Conservation (phyloP, 2,797 vertebrate species). For the Distichodus sexfasciatus region DNA sequence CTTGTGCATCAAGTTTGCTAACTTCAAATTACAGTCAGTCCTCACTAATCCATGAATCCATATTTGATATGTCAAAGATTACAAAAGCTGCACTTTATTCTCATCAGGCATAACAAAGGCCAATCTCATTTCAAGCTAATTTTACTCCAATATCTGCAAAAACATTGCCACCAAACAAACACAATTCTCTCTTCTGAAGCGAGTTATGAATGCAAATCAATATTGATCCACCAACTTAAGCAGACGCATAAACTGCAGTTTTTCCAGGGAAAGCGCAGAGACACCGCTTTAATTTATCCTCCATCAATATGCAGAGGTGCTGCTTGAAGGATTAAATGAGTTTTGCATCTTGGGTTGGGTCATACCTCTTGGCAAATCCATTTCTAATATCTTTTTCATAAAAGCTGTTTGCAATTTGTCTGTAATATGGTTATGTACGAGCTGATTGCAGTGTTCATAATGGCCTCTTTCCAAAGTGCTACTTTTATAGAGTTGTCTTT, state of each 20-base stretch:
- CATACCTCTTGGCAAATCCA: too few relatives aligned
- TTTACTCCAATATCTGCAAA: background rate
- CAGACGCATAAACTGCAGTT: background rate
- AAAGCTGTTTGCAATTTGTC: background rate
- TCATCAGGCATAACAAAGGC: background rate
- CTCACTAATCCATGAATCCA: background rate
- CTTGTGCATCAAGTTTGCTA: too few relatives aligned
- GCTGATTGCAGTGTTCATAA: too few relatives aligned
- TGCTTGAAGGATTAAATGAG: background rate
- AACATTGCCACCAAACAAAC: background rate
- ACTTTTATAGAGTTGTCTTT: background rate
- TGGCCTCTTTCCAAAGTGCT: background rate
- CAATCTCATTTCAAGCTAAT: background rate
- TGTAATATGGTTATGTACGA: too few relatives aligned
- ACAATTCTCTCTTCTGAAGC: slow-evolving; percentile 3
- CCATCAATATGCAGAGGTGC: background rate
- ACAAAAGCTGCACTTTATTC: background rate
- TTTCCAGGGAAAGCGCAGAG: background rate
- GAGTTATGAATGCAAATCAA: slow-evolving; percentile 1
- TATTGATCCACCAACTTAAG: background rate
- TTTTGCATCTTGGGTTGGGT: background rate
- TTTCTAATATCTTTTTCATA: background rate
- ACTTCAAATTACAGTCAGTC: too few relatives aligned
- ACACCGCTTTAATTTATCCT: background rate
- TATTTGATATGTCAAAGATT: background rate